Evolutionary conservation across 1,140 invertebrate genomes (phyloP).

Genomic region (Anastatus disparis): DNA sequence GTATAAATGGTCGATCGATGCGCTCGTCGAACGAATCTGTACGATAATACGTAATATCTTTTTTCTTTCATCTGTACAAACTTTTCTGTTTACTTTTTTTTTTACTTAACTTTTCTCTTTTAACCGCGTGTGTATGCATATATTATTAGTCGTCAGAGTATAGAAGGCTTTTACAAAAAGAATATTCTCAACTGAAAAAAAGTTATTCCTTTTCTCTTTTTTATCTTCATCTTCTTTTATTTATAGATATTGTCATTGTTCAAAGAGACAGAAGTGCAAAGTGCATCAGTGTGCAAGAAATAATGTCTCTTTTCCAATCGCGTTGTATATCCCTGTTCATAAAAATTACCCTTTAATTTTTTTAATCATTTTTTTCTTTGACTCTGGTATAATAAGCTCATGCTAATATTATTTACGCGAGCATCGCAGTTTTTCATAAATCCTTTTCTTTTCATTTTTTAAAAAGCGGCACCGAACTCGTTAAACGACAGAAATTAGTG

Average conservation of each 20-base stretch:
- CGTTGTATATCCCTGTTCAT: background rate
- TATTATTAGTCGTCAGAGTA: constrained; percentile 10
- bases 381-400: constrained; percentile 10
- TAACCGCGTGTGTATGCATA: background rate
- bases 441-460: too few species aligned
- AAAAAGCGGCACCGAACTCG: too few species aligned
- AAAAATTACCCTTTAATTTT: background rate
- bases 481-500: too few species aligned
- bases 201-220: too few species aligned
- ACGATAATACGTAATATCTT: background rate
- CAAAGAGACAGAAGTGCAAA: background rate
- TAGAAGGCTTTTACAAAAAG: constrained; percentile 29
- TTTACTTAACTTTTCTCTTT: background rate
- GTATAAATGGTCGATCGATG: constrained; percentile 7
- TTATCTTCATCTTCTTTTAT: background rate
- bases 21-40: constrained; percentile 34
- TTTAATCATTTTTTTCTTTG: background rate
- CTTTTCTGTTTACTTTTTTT: background rate
- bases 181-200: too few species aligned
- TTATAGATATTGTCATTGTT: constrained; percentile 40
- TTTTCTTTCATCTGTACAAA: background rate
- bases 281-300: too few species aligned
- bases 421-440: too few species aligned
- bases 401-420: too few species aligned
- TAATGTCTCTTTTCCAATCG: too few species aligned